These are phyloP conservation scores for Oscheius myriophilus DNA, from an alignment of 2,888 invertebrate species.

Conservation along the genomic window DNA sequence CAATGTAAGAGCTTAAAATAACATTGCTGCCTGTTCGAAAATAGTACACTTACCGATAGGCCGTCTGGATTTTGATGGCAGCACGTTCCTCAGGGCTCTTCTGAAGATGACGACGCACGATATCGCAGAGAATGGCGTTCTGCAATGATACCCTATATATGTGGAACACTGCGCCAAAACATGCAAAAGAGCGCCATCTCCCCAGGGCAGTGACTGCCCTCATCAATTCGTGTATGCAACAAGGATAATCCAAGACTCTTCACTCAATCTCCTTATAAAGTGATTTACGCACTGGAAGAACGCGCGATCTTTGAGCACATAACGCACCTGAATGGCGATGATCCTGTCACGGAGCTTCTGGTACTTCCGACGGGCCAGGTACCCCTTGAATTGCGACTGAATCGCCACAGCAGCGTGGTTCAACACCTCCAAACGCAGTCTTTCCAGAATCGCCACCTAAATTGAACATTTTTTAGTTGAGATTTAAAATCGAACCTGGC, in stretches of 20 bases:
- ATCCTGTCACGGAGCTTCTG: conserved; percentile 32
- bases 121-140: conserved; percentile 81
- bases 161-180: no score
- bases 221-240: conserved; percentile 19
- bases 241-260: conserved; percentile 23
- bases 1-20: conserved; percentile 66
- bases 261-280: conserved; percentile 12
- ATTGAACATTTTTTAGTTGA: not conserved
- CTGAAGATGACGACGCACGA: conserved; percentile 79
- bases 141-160: conserved; percentile 78
- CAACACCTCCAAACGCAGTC: conserved; percentile 84
- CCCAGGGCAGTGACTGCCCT: conserved; percentile 16
- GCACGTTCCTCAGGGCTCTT: conserved; percentile 78
- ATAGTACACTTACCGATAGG: conserved; percentile 69
- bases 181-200: not conserved
- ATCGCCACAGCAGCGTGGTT: conserved; percentile 88
- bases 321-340: conserved; percentile 32
- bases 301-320: not conserved
- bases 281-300: conserved; percentile 1
- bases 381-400: conserved; percentile 75
- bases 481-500: conserved; percentile 78
- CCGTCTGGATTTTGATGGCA: conserved; percentile 80
- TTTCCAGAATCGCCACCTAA: conserved; percentile 87
- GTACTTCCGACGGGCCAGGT: conserved; percentile 52
- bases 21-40: conserved; percentile 72